Evolutionary conservation across 1,140 invertebrate genomes (phyloP).

Genomic region (Lepidotrigona ventralis): DNA sequence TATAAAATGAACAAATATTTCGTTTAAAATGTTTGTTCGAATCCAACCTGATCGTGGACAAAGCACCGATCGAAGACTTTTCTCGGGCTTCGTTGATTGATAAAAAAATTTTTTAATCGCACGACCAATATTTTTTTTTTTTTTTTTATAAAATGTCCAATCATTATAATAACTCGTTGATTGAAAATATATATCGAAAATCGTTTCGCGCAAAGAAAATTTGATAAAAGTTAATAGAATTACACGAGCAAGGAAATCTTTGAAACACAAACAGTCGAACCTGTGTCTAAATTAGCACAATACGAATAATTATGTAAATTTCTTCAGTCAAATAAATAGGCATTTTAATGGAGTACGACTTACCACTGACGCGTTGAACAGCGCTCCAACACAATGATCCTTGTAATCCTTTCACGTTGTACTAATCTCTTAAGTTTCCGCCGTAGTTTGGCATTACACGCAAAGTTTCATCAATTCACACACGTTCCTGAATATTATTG

Average conservation of each 20-base stretch:
- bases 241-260: neutral
- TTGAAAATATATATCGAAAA: neutral
- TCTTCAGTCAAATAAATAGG: neutral
- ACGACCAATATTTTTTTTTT: neutral
- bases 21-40: neutral
- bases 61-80: neutral
- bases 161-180: neutral
- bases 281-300: neutral
- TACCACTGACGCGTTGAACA: constrained; percentile 13
- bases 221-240: neutral
- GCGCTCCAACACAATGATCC: neutral
- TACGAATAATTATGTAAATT: neutral
- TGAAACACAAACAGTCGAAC: neutral
- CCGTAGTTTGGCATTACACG: constrained; percentile 13
- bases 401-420: constrained; percentile 43
- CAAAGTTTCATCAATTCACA: constrained; percentile 39
- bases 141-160: neutral
- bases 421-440: constrained; percentile 31
- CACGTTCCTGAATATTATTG: neutral
- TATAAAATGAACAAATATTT: neutral
- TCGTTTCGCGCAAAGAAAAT: neutral
- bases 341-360: neutral
- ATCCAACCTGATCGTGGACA: neutral
- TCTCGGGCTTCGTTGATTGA: neutral
- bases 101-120: no score